phyloP scores from a whole-genome alignment of 2,113 vertebrate genomes.

The Corvus moneduloides region DNA sequence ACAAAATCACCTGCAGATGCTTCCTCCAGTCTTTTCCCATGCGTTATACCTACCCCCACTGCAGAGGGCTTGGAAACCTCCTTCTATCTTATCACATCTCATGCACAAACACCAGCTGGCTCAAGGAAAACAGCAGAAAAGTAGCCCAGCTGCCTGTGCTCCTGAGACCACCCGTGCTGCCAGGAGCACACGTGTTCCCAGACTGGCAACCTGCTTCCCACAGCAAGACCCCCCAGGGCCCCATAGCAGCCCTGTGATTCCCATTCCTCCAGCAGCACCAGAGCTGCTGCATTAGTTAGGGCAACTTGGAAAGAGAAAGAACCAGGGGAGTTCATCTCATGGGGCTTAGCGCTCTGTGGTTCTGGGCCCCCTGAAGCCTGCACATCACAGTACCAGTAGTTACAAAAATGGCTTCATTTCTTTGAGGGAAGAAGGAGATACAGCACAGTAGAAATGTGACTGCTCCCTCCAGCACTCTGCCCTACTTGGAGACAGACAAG shows the following conservation, averaged over 20 bases:
- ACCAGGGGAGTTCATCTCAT: background rate
- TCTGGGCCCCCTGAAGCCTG: background rate
- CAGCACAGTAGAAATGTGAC: background rate
- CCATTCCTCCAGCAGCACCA: background rate
- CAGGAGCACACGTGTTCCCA: fast-evolving
- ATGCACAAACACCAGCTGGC: background rate
- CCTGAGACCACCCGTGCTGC: background rate
- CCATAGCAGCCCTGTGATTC: background rate
- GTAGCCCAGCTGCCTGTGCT: fast-evolving
- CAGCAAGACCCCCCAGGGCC: background rate
- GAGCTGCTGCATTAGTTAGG: background rate
- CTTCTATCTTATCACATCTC: background rate
- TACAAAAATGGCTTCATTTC: background rate
- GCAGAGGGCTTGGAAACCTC: background rate
- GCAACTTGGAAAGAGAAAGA: background rate
- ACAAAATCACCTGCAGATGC: background rate
- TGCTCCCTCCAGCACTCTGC: background rate
- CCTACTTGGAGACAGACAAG: background rate
- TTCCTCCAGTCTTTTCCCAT: background rate
- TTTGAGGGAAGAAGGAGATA: background rate
- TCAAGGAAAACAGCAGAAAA: background rate
- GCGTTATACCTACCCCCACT: background rate
- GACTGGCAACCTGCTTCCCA: background rate
- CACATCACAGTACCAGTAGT: background rate
- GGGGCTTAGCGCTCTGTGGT: background rate